A percentile compares a stretch with the other conserved stretches of the same genome.
phyloP scores from a whole-genome alignment of 37 sponge, comb jelly and placozoan species.

The Cladorhizidae sp. region DNA sequence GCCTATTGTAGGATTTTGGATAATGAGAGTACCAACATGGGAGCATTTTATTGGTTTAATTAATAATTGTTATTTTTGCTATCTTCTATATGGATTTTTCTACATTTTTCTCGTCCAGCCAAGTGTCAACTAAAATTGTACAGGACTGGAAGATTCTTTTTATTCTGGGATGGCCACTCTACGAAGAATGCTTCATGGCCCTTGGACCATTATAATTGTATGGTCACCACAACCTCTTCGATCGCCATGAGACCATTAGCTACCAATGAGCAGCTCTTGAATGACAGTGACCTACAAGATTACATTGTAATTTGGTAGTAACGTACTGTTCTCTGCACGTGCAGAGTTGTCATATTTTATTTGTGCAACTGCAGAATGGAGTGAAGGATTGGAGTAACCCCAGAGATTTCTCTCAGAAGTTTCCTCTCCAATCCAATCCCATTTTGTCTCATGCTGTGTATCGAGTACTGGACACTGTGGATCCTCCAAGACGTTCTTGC shows the following conservation, averaged over 20 bases:
- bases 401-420: not conserved
- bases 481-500: conserved; percentile 74
- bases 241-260: not conserved
- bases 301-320: conserved; percentile 52
- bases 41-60: too few relatives aligned
- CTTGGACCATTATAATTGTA: not conserved
- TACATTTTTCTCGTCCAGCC: conserved; percentile 10
- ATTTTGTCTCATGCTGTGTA: conserved; percentile 79
- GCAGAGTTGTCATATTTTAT: not conserved
- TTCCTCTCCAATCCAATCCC: conserved; percentile 42
- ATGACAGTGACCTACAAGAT: conserved; percentile 55
- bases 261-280: conserved; percentile 22
- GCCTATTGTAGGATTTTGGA: too few relatives aligned
- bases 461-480: conserved; percentile 53
- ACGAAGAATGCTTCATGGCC: conserved; percentile 1
- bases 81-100: not conserved
- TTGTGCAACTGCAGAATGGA: conserved; percentile 3
- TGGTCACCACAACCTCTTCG: conserved; percentile 1
- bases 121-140: conserved; percentile 78
- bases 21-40: too few relatives aligned
- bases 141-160: conserved; percentile 84
- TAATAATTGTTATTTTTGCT: not conserved
- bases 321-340: not conserved
- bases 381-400: conserved; percentile 13
- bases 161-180: conserved; percentile 72